These are phyloP conservation scores for Seriola quinqueradiata DNA, from an alignment of 2,113 vertebrate genomes.

Conservation along the genomic window DNA sequence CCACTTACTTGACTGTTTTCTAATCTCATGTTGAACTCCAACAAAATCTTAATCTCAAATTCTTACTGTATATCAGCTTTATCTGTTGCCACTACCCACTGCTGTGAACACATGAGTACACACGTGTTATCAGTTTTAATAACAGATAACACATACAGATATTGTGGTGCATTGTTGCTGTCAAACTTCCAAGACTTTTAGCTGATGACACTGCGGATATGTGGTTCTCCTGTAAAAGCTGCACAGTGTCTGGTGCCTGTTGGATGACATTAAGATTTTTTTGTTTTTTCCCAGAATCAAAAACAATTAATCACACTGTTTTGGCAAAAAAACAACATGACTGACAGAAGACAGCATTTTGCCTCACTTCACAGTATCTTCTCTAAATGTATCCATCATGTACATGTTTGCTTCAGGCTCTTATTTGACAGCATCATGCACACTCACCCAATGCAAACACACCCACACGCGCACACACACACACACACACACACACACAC, in stretches of 20 bases:
- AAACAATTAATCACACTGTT: slow-evolving; percentile 6
- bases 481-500: background rate
- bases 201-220: slow-evolving; percentile 1
- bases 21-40: slow-evolving; percentile 39
- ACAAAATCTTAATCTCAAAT: slow-evolving; percentile 10
- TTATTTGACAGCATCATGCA: slow-evolving; percentile 1
- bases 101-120: background rate
- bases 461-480: background rate
- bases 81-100: slow-evolving; percentile 6
- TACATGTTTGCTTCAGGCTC: slow-evolving; percentile 12
- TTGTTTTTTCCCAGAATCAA: background rate
- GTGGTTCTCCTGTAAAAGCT: background rate
- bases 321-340: background rate
- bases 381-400: background rate
- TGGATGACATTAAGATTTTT: slow-evolving; percentile 2
- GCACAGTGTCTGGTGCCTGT: background rate
- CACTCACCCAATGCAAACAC: background rate
- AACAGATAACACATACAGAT: slow-evolving; percentile 18
- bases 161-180: slow-evolving; percentile 13
- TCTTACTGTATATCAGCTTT: background rate
- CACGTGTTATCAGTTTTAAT: slow-evolving; percentile 34
- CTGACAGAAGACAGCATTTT: background rate
- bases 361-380: background rate
- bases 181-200: slow-evolving; percentile 4
- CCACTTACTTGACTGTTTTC: slow-evolving; percentile 5